Percentiles rank a stretch among this genome's conserved stretches.
These are phyloP conservation scores for Synodontis membranacea DNA, from an alignment of 2,113 vertebrate genomes.

Conservation along the genomic window DNA sequence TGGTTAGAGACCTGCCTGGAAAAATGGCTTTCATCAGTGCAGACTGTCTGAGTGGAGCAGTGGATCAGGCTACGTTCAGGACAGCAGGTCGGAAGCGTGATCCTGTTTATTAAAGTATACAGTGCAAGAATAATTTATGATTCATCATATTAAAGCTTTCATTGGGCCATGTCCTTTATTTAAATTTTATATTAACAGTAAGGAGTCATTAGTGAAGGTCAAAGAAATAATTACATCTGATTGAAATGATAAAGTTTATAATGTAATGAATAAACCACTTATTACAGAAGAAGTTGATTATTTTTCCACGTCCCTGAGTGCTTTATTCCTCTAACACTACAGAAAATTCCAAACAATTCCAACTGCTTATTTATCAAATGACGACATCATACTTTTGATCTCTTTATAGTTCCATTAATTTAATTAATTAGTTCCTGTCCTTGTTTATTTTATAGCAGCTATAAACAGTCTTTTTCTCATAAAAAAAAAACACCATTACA, in stretches of 20 bases:
- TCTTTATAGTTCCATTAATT: no score
- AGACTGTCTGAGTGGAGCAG: background rate
- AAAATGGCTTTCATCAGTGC: background rate
- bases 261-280: no score
- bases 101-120: background rate
- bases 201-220: background rate
- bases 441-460: background rate
- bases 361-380: background rate
- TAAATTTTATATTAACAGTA: background rate
- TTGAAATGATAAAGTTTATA: background rate
- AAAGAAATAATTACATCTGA: background rate
- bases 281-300: no score
- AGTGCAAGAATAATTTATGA: background rate
- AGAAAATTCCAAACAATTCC: no score
- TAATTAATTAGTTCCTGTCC: background rate
- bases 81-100: background rate
- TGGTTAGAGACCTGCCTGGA: background rate
- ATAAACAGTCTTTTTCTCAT: background rate
- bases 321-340: background rate
- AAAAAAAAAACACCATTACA: background rate
- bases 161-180: background rate
- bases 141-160: background rate
- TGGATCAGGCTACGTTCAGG: background rate
- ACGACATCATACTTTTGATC: background rate
- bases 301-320: background rate